phyloP scores from a whole-genome alignment of 2,113 vertebrate species.

The Terrapene triunguis region DNA sequence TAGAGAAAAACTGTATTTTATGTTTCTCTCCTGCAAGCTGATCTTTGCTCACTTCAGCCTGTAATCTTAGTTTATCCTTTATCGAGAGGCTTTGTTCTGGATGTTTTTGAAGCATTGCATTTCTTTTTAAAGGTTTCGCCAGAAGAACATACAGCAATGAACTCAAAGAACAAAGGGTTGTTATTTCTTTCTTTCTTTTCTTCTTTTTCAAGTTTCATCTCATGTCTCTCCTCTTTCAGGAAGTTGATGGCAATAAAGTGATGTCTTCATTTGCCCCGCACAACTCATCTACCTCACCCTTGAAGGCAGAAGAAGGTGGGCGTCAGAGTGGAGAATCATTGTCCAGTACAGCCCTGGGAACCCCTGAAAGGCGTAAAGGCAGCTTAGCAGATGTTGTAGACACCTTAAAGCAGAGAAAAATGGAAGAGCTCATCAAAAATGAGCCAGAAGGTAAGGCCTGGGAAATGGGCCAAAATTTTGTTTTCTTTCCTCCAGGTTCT shows the following conservation, averaged over 20 bases:
- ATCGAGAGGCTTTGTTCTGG: constrained; percentile 70
- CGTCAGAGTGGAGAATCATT: constrained; percentile 90
- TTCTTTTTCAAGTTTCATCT: constrained; percentile 37
- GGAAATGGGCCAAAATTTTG: constrained; percentile 5
- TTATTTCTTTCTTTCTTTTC: neutral
- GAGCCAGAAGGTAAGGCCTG: constrained; percentile 95
- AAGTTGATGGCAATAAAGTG: constrained; percentile 94
- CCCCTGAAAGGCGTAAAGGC: constrained; percentile 96
- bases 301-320: constrained; percentile 93
- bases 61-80: constrained; percentile 66
- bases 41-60: constrained; percentile 66
- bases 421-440: constrained; percentile 99
- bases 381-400: constrained; percentile 98
- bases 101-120: constrained; percentile 58
- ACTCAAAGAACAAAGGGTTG: constrained; percentile 51
- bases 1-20: constrained; percentile 59
- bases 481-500: constrained; percentile 14
- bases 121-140: constrained; percentile 57
- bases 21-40: constrained; percentile 48
- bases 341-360: constrained; percentile 88
- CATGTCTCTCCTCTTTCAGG: constrained; percentile 80
- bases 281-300: constrained; percentile 98
- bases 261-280: constrained; percentile 94
- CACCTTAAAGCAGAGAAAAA: constrained; percentile 98
- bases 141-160: constrained; percentile 57